Base-by-base conservation (phyloP, 2,888 invertebrate genomes). In the Zygothrica quintamaculata region DNA sequence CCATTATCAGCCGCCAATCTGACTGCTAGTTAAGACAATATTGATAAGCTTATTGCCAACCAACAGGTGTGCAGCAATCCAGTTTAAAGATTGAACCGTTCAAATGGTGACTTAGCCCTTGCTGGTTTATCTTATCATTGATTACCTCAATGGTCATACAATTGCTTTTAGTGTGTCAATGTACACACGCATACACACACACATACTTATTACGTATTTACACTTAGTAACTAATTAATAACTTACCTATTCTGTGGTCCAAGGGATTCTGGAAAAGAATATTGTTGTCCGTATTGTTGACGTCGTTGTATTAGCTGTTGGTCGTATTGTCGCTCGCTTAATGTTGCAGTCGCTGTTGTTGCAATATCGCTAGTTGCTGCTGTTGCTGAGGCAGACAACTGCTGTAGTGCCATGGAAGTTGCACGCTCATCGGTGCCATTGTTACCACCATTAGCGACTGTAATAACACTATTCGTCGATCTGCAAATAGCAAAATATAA, bases 341-440 rank as follows among this genome's bases (percentile, higher is more conserved):
- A 8, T 36, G 51, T 15, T 74, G 86, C 9, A n/a, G 11, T 34
- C 40, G 61, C 8, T 42, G 25, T 9, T 34, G 65, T 22, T 50
- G 34, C 18, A 26, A 12, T 34, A 11, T 59, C 31, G 48, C 29
- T 26, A 31, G 59, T 13, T 51, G 60, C 31, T 18, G 51, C 9
- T 48, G 56, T 33, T 48, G 59, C 39, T 47, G 29, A 42, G 65
- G 88, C 77, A 68, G 89, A 79, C 50, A 87, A 87, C 80, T 88
- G 89, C 82, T 89, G 74, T 81, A 89, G 88, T 87, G 90, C 90
- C 90, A 90, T 89, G 80, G 88, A 88, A 84, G 84, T 65, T 53
- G 72, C 37, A 53, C 43, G 53, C 55, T 73, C 75, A 77, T 84
- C 71, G 69, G 84, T 51, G 64, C 40, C 72, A 57, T 26, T 29